These are phyloP conservation scores for Megaleporinus macrocephalus DNA, from an alignment of 2,113 vertebrate species.

Conservation along the genomic window DNA sequence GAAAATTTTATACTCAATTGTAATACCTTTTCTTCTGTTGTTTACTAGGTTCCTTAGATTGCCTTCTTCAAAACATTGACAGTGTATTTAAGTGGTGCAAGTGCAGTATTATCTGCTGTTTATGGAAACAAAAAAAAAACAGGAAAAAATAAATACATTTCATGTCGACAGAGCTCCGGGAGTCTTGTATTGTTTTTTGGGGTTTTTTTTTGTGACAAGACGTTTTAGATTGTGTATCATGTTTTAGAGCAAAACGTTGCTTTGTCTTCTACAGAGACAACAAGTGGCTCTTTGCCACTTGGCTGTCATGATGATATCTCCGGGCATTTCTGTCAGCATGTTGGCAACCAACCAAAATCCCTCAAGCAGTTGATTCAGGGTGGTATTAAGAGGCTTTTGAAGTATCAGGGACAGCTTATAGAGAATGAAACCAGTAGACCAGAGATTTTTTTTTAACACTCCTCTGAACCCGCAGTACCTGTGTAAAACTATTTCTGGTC, in stretches of 20 bases:
- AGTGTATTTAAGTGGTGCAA: slow-evolving; percentile 34
- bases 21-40: background rate
- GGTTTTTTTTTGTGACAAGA: background rate
- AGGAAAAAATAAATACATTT: slow-evolving; percentile 41
- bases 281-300: background rate
- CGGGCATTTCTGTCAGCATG: background rate
- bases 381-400: background rate
- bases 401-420: background rate
- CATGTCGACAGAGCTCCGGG: slow-evolving; percentile 11
- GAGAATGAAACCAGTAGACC: background rate
- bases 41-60: background rate
- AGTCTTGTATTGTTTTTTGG: background rate
- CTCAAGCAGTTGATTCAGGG: background rate
- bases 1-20: slow-evolving; percentile 38
- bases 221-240: background rate
- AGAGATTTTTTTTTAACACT: background rate
- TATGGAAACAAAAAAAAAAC: background rate
- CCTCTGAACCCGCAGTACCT: too few relatives aligned
- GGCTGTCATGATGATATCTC: background rate
- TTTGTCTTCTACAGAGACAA: background rate
- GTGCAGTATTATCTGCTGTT: slow-evolving; percentile 38
- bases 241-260: background rate
- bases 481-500: too few relatives aligned
- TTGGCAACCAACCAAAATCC: slow-evolving; percentile 4
- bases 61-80: background rate